These are phyloP conservation scores for Spialia ferax DNA, from an alignment of 2,888 invertebrate genomes.

Conservation along the genomic window DNA sequence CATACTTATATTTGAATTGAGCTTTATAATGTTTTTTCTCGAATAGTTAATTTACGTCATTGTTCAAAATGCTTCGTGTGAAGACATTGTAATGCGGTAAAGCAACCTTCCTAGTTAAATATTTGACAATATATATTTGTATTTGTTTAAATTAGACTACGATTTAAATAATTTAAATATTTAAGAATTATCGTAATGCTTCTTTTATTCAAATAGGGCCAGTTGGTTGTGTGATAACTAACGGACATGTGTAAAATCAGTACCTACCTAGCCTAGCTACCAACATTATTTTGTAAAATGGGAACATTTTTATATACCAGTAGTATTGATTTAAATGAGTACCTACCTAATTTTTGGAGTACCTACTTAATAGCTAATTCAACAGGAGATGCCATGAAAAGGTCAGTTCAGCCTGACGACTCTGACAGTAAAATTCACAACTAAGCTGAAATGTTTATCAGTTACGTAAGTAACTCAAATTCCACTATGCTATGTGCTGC, in stretches of 20 bases:
- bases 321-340: too few relatives aligned
- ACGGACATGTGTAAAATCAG: not conserved
- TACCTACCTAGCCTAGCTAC: not conserved
- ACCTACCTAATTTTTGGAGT: too few relatives aligned
- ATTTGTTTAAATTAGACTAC: not conserved
- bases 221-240: not conserved
- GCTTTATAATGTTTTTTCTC: not conserved
- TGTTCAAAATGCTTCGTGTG: not conserved
- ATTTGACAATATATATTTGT: not conserved
- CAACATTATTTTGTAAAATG: too few relatives aligned
- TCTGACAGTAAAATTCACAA: too few relatives aligned
- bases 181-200: not conserved
- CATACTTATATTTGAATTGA: not conserved
- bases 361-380: too few relatives aligned
- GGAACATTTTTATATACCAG: too few relatives aligned
- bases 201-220: not conserved
- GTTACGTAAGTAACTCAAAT: too few relatives aligned
- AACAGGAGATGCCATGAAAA: too few relatives aligned
- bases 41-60: slow-evolving; percentile 1
- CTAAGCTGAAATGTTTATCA: too few relatives aligned
- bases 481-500: too few relatives aligned
- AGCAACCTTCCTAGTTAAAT: not conserved
- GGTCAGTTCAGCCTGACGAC: too few relatives aligned
- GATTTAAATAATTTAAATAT: not conserved
- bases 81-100: not conserved